Evolutionary conservation across 2,888 invertebrate genomes (phyloP).

Genomic region (Acronicta leporina): DNA sequence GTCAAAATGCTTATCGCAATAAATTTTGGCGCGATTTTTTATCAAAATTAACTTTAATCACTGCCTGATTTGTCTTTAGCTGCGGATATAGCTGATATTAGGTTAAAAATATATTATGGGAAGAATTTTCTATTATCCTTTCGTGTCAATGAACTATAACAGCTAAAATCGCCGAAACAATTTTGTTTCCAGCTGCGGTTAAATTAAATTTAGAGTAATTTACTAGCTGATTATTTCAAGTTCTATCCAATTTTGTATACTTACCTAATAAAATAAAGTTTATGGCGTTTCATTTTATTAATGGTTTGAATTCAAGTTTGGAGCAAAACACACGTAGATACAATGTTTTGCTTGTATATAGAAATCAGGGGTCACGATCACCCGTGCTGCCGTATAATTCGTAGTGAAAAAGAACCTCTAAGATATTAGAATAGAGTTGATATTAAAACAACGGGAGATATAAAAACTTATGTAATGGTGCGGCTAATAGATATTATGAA

Average conservation of each 20-base stretch:
- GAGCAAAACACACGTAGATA: constrained; percentile 60
- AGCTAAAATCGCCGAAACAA: constrained; percentile 13
- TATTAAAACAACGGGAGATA: constrained; percentile 23
- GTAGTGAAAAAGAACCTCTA: constrained; percentile 42
- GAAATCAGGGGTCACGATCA: constrained; percentile 69
- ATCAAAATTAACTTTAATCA: constrained; percentile 54
- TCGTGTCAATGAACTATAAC: constrained; percentile 2
- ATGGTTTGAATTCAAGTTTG: constrained; percentile 57
- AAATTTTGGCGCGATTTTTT: constrained; percentile 68
- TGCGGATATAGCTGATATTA: constrained; percentile 8
- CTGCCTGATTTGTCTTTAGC: constrained; percentile 11
- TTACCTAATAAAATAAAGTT: constrained; percentile 12
- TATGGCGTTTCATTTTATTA: constrained; percentile 42
- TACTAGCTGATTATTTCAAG: constrained; percentile 23
- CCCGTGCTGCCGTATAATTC: constrained; percentile 22
- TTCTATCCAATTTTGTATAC: background rate
- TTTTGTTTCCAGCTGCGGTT: constrained; percentile 23
- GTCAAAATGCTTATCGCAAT: constrained; percentile 59
- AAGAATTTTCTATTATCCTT: background rate
- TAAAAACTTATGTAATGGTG: constrained; percentile 64
- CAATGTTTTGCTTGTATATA: constrained; percentile 67
- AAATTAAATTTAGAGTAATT: constrained; percentile 15
- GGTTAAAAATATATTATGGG: too few species aligned
- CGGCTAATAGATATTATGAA: constrained; percentile 62
- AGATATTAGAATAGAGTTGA: constrained; percentile 27